Base-by-base conservation (phyloP, 2,888 invertebrate genomes). In the Drosophila niveifrons region DNA sequence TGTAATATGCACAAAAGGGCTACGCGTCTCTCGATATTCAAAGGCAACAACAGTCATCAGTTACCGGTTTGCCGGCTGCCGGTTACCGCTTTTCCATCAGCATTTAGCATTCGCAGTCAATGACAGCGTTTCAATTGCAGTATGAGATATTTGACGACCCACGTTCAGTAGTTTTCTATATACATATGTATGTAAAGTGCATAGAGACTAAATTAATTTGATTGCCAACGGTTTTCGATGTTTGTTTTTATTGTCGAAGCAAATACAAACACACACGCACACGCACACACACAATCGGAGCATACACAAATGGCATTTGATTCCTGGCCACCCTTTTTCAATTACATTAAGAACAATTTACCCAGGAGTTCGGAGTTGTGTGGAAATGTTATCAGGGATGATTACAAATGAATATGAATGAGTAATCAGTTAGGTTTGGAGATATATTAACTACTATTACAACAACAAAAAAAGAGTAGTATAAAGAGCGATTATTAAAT, bases 161-260 rank as follows among this genome's bases (percentile, higher is more conserved):
- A 34, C 34, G 11, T 36, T 36, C 36, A 36, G 36, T 36, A 36
- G 36, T 36, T n/a, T 31, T 9, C 1, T 31, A 29, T 8, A 29
- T n/a, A n/a, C n/a, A 3, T 29, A 4, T 18, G 48, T 50, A 53
- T 34, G 36, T 44, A n/a, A 67, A 72, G 63, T 80, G 73, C 78
- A 80, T 74, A 77, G 72, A 77, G 72, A 79, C 57, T 67, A 72
- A 78, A 78, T 80, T 80, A 80, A 80, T 80, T 80, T 80, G 81
- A 80, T 79, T 81, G 72, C 48, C 61, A 57, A 53, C 66, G 71
- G 51, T 69, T 41, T 41, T 41, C 61, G 44, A 34, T 65, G 34
- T 74, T 70, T 65, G 62, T 78, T 48, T 47, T 63, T 52, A 50
- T 46, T 62, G 46, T 41, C 31, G 34, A 36, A 31, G 59, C 63